Evolutionary conservation across 2,113 vertebrate genomes (phyloP).

Genomic region (Sakesphorus luctuosus): DNA sequence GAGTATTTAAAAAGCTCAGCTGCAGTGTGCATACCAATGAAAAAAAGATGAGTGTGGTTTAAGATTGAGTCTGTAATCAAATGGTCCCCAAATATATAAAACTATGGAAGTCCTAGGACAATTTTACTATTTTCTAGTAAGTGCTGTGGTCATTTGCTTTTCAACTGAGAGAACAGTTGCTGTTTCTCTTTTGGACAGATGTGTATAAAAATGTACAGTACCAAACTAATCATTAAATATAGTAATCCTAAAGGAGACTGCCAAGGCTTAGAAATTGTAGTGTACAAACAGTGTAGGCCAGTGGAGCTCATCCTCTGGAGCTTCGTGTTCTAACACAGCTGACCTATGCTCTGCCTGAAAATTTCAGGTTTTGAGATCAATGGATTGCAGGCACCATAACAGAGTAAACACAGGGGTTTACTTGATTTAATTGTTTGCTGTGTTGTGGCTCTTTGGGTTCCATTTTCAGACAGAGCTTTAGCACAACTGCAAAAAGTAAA

Average conservation of each 20-base stretch:
- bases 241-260: conserved; percentile 1
- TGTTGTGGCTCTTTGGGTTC: background rate
- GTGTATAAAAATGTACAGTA: background rate
- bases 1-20: background rate
- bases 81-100: conserved; percentile 3
- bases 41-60: background rate
- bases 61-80: background rate
- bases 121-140: background rate
- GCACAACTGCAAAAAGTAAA: background rate
- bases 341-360: conserved; percentile 13
- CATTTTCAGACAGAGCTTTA: conserved; percentile 22
- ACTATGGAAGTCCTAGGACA: background rate
- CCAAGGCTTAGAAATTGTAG: background rate
- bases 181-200: conserved; percentile 31
- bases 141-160: conserved; percentile 50
- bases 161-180: conserved; percentile 53
- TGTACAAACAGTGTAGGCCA: background rate
- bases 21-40: background rate
- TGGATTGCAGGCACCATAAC: background rate
- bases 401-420: background rate
- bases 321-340: background rate
- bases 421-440: background rate
- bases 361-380: background rate
- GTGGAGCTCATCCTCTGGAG: background rate
- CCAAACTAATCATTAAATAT: background rate